These are phyloP conservation scores for Neotoxoptera formosana DNA, from an alignment of 1,140 invertebrate species.

Conservation along the genomic window DNA sequence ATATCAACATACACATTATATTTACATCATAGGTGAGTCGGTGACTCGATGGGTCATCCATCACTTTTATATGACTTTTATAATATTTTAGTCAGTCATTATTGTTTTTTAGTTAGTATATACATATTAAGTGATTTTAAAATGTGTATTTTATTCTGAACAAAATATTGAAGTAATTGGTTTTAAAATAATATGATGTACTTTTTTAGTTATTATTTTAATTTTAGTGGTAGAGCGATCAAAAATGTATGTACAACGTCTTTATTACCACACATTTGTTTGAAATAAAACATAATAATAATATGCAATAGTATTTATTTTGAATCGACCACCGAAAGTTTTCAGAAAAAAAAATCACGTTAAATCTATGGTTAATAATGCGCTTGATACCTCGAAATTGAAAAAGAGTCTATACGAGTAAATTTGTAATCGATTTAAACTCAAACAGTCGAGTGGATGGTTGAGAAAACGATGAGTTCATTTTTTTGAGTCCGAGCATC, in stretches of 20 bases:
- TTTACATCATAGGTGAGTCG: not conserved
- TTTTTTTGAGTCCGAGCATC: not conserved
- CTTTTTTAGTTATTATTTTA: not conserved
- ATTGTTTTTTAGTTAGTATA: not conserved
- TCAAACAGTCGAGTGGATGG: not conserved
- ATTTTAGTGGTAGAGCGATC: not conserved
- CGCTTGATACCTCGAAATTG: not conserved
- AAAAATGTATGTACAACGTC: not conserved
- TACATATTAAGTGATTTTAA: not conserved
- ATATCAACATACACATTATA: not conserved
- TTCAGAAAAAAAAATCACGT: not conserved
- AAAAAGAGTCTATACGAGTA: not conserved
- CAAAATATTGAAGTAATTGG: not conserved
- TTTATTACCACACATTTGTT: not conserved
- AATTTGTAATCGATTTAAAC: not conserved
- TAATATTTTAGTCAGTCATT: too few relatives aligned
- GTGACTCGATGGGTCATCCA: not conserved
- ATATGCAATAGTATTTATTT: not conserved
- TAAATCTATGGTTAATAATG: not conserved
- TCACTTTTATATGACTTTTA: not conserved
- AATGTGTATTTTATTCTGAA: not conserved
- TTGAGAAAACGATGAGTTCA: not conserved
- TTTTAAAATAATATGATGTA: not conserved
- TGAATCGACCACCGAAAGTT: not conserved
- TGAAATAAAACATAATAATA: too few relatives aligned